Base-by-base conservation (phyloP, 1,140 invertebrate species). In the Drosophila simulans region DNA sequence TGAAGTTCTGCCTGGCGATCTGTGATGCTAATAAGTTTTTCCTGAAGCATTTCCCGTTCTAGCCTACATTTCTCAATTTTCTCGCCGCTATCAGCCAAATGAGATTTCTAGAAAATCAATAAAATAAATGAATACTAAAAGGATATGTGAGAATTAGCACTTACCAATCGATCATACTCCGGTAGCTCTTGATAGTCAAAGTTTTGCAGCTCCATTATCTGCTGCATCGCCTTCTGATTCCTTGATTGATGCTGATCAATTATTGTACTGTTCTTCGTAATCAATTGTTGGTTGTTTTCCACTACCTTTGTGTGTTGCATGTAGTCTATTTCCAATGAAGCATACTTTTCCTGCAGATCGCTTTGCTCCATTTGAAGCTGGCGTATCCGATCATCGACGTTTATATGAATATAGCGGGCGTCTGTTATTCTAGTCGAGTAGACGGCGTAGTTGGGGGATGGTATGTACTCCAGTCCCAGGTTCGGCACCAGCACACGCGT, bases 401-500 rank as follows among this genome's bases (percentile, higher is more conserved):
- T 95, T 45, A 95, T 93, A 92, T 95, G 95, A 66, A 96, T 93
- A 86, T 89, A 95, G 40, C 93, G 92, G 0, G 93, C 92, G 7
- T 83, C 81, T 12, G 84, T 63, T 40, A 93, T 93, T 25, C 71
- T 77, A 22, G 93, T 93, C 10, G 95, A 94, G 84, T 96, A 96
- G 69, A 94, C 94, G 77, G 94, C 94, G 91, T 96, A 96, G 90
- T 95, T 94, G 8, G 96, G 96, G 77, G 94, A 94, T 20, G 88
- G 80, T 37, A 53, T 68, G 57, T 84, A 91, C 31, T 91, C 88
- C 0, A 91, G 51, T 55, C 95, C 94, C 4, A 93, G 94, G 60
- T 93, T 93, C 40, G 94, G 92, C 0, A 95, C 96, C 10, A 96
- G 92, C 11, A 95, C 94, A 80, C 94, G 93, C 27, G 81, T 85